Evolutionary conservation across 2,797 vertebrate species (phyloP).

Genomic region (Tolypeutes matacus): DNA sequence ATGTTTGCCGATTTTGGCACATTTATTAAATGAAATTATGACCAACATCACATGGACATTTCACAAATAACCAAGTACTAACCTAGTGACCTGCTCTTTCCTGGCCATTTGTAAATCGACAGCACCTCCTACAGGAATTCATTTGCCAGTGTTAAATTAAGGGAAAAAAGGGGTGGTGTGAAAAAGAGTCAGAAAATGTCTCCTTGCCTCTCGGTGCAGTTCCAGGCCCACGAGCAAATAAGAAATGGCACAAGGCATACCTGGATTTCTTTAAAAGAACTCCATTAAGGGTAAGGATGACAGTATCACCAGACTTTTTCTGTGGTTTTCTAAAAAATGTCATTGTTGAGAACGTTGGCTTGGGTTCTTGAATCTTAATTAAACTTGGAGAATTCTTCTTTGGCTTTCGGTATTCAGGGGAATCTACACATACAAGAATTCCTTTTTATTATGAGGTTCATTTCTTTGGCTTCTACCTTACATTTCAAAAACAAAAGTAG

Average conservation of each 20-base stretch:
- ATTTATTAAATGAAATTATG: constrained; percentile 60
- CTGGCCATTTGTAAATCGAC: constrained; percentile 85
- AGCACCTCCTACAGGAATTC: constrained; percentile 89
- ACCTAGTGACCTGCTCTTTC: constrained; percentile 48
- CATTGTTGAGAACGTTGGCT: neutral
- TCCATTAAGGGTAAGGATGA: constrained; percentile 10
- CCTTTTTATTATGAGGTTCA: neutral
- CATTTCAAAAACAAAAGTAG: constrained; percentile 52
- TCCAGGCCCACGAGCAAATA: neutral
- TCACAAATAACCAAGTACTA: constrained; percentile 69
- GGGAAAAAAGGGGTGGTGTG: neutral
- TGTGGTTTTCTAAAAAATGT: constrained; percentile 26
- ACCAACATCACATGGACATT: constrained; percentile 55
- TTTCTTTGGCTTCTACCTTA: constrained; percentile 23
- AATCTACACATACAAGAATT: neutral
- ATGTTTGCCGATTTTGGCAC: constrained; percentile 27
- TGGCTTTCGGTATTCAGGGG: neutral
- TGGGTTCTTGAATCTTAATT: neutral
- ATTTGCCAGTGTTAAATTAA: constrained; percentile 69
- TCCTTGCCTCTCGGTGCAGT: neutral
- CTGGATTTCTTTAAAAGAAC: constrained; percentile 8
- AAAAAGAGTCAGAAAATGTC: neutral
- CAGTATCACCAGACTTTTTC: neutral
- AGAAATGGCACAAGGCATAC: neutral
- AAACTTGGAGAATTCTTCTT: neutral